Evolutionary conservation across 2,888 invertebrate genomes (phyloP).

Genomic region (Esperia sulphurella): DNA sequence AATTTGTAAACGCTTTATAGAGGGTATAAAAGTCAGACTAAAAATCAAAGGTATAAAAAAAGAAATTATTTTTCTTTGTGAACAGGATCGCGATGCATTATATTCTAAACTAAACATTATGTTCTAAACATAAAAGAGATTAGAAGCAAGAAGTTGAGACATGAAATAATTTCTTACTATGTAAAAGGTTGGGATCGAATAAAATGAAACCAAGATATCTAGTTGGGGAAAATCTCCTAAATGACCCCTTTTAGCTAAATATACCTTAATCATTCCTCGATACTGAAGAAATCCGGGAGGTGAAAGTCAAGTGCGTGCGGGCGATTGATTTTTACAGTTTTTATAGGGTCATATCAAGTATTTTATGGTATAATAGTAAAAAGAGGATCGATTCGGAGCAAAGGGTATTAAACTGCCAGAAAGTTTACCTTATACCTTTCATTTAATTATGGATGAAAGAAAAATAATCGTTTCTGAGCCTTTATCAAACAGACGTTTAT

Average conservation of each 20-base stretch:
- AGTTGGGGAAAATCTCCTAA: no score
- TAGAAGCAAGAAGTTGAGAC: no score
- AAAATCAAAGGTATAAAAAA: neutral
- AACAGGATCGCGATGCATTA: neutral
- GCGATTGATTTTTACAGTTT: neutral
- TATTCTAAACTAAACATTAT: no score
- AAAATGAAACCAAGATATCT: no score
- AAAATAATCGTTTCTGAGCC: no score
- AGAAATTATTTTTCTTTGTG: neutral
- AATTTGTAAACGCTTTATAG: neutral
- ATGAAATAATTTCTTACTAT: no score
- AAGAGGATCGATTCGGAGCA: neutral
- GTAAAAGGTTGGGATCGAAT: no score
- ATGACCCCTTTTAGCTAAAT: neutral
- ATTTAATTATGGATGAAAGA: no score
- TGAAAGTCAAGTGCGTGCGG: neutral
- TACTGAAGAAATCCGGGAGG: neutral
- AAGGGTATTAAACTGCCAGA: neutral
- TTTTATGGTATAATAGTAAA: neutral
- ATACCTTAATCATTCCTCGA: no score
- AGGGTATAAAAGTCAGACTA: no score
- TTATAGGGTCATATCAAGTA: neutral
- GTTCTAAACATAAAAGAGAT: no score
- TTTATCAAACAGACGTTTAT: no score
- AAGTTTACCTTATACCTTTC: neutral